Percentiles rank a stretch among this genome's conserved stretches.
Evolutionary conservation across 2,797 vertebrate genomes (phyloP).

Genomic region (Cynodonichthys magdalenae): DNA sequence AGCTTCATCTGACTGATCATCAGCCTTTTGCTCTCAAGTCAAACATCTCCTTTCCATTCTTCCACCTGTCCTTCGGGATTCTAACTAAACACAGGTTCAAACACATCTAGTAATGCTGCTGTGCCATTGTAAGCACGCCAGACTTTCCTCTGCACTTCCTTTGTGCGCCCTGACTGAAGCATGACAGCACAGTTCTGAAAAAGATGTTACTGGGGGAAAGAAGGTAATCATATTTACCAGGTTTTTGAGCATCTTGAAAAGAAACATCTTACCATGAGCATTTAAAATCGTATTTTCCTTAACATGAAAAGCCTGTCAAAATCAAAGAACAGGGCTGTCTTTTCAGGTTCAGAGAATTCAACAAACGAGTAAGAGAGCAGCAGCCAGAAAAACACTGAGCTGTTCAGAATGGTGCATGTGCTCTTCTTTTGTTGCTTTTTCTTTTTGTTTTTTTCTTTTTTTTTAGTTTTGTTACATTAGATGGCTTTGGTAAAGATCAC

Average conservation of each 20-base stretch:
- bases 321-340: slow-evolving; percentile 31
- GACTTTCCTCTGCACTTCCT: slow-evolving; percentile 5
- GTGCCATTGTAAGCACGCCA: neutral
- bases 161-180: slow-evolving; percentile 20
- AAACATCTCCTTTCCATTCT: slow-evolving; percentile 38
- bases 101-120: slow-evolving; percentile 3
- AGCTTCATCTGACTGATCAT: slow-evolving; percentile 54
- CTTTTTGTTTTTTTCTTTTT: too few relatives aligned
- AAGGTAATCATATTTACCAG: slow-evolving; percentile 24
- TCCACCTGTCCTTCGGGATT: slow-evolving; percentile 38
- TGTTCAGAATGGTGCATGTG: neutral
- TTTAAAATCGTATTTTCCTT: slow-evolving; percentile 33
- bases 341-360: slow-evolving; percentile 13
- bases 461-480: neutral
- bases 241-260: slow-evolving; percentile 37
- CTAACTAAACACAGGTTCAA: slow-evolving; percentile 10
- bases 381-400: slow-evolving; percentile 9
- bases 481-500: neutral
- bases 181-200: slow-evolving; percentile 7
- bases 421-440: slow-evolving; percentile 5
- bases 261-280: slow-evolving; percentile 31
- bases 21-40: slow-evolving; percentile 32
- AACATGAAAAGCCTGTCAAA: slow-evolving; percentile 37
- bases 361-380: slow-evolving; percentile 26
- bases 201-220: slow-evolving; percentile 15